Evolutionary conservation across 2,113 vertebrate species (phyloP).

Genomic region (Neotoma lepida): DNA sequence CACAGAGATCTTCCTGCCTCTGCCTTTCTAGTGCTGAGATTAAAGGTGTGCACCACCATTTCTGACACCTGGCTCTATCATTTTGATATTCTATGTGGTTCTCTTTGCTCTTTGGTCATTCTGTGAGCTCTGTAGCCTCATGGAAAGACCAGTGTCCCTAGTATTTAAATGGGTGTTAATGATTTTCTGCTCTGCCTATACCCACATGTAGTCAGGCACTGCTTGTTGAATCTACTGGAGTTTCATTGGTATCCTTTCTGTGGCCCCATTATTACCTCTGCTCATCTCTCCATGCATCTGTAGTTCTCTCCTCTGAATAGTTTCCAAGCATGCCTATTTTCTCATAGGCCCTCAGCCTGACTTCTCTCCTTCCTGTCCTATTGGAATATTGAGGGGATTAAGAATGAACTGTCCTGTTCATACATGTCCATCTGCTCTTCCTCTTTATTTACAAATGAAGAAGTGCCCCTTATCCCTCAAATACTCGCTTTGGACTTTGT

Average conservation of each 20-base stretch:
- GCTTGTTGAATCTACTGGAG: background rate
- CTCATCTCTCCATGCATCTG: background rate
- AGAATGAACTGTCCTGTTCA: background rate
- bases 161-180: background rate
- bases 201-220: background rate
- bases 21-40: background rate
- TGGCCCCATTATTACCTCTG: background rate
- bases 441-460: constrained; percentile 32
- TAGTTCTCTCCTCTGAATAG: background rate
- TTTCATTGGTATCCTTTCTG: constrained; percentile 33
- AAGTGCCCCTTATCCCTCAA: background rate
- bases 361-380: background rate
- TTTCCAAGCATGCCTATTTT: background rate
- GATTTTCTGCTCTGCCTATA: background rate
- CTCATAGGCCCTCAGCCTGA: background rate
- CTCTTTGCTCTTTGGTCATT: constrained; percentile 15
- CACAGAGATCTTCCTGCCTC: background rate
- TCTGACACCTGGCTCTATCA: background rate
- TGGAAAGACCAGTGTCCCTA: background rate
- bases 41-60: background rate
- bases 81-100: background rate
- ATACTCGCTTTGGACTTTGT: background rate
- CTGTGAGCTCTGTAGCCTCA: background rate
- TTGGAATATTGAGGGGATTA: background rate
- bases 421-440: background rate